phyloP scores from a whole-genome alignment of 2,113 vertebrate genomes.

The Sisor rabdophorus region DNA sequence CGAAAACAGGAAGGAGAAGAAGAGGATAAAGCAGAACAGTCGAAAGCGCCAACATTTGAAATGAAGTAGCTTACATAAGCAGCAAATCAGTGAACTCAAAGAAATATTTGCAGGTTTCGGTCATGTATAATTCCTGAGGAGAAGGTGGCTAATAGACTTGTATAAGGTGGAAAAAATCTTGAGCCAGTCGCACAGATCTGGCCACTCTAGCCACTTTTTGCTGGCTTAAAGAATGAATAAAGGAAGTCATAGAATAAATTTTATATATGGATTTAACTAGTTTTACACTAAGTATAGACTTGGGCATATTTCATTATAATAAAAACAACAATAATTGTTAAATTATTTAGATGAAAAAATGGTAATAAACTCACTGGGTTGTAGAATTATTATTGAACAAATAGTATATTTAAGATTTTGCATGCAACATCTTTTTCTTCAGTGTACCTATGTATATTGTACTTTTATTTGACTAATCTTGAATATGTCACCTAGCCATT shows the following conservation, averaged over 20 bases:
- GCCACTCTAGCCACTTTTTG: background rate
- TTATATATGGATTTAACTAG: constrained; percentile 27
- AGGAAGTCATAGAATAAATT: constrained; percentile 15
- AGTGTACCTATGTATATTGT: constrained; percentile 14
- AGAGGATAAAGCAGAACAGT: constrained; percentile 72
- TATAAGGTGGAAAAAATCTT: constrained; percentile 3
- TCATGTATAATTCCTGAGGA: constrained; percentile 3
- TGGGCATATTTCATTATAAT: constrained; percentile 12
- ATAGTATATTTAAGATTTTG: background rate
- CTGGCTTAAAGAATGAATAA: constrained; percentile 29
- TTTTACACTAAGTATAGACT: constrained; percentile 45
- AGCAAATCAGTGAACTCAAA: constrained; percentile 9
- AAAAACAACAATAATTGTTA: constrained; percentile 21
- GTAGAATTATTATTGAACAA: background rate
- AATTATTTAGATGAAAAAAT: constrained; percentile 14
- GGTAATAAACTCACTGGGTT: background rate
- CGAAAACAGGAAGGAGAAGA: constrained; percentile 67
- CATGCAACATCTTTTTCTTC: constrained; percentile 21
- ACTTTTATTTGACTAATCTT: constrained; percentile 13
- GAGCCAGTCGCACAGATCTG: constrained; percentile 27
- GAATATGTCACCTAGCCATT: constrained; percentile 2
- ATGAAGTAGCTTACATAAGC: constrained; percentile 82
- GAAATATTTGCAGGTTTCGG: constrained; percentile 8
- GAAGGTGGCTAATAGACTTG: constrained; percentile 2
- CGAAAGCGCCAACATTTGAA: constrained; percentile 77